phyloP scores from a whole-genome alignment of 2,888 invertebrate species.

The Tipula vernalis region DNA sequence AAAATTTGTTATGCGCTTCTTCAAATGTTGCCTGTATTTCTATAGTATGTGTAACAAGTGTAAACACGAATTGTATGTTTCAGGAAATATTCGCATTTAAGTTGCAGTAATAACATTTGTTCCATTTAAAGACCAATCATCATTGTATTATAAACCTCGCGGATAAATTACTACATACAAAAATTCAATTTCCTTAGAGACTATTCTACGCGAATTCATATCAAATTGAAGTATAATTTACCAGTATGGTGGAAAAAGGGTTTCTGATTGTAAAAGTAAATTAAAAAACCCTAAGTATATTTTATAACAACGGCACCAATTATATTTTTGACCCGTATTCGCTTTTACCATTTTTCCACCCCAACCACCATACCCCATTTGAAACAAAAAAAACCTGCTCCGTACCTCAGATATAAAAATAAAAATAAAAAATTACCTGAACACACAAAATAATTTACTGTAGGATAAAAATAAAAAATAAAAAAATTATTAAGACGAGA shows the following conservation, averaged over 20 bases:
- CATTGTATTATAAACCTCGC: no score
- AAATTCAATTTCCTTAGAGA: background rate
- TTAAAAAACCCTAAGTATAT: background rate
- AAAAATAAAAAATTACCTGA: background rate
- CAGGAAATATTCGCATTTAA: no score
- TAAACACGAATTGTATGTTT: no score
- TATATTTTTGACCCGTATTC: background rate
- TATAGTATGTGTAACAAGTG: no score
- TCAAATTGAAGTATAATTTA: background rate
- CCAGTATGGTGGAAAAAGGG: background rate
- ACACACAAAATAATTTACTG: background rate
- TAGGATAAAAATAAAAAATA: background rate
- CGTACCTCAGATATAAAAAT: no score
- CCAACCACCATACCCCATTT: background rate
- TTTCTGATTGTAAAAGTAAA: background rate
- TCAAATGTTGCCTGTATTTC: no score
- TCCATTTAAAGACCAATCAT: no score
- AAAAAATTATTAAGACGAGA: background rate
- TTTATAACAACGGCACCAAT: background rate
- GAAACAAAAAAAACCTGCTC: background rate
- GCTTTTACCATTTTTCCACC: background rate
- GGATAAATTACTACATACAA: no score
- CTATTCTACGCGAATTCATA: background rate
- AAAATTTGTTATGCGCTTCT: no score
- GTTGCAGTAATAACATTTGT: no score